Base-by-base conservation (phyloP, 2,888 invertebrate genomes). In the Luffia ferchaultella region DNA sequence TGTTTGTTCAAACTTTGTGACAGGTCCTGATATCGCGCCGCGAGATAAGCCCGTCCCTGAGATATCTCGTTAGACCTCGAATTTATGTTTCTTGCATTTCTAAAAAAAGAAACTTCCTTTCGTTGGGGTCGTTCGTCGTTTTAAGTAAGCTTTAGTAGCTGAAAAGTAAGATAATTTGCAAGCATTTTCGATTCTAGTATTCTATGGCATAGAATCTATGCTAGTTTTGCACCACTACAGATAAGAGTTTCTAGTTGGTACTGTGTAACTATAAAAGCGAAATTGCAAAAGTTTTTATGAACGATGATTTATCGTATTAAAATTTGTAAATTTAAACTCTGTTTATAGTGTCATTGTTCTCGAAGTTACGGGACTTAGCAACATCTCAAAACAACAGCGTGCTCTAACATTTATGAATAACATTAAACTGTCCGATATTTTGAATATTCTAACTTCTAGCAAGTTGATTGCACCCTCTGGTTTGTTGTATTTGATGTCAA, bases 261-360 rank as follows among this genome's bases (percentile, higher is more conserved):
- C n/a, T n/a, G n/a, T n/a, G n/a, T n/a, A n/a, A n/a, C n/a, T n/a
- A n/a, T n/a, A n/a, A n/a, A 42, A 19, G 45, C 50, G 20, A 47
- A 20, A 44, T 46, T 43, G 30, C 46, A 17, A 20, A 45, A 46
- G 46, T 50, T 46, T 12, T 45, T 9, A 16, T 45, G 42, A 45
- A 57, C 65, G 66, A 70, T 70, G 74, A 79, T 30, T 30, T 30
- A 30, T 30, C 12, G 30, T 30, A 30, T 30, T 30, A 30, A 30
- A 30, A 30, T 30, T 30, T 30, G 5, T 12, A 12, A 30, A 45
- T 30, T 30, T 3, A 30, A 30, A 30, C 30, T 30, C 30, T 30
- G 72, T 76, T 77, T n/a, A n/a, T n/a, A 73, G 75, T 75, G 73
- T 76, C 77, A 78, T 80, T 82, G 78, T 79, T 80, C 77, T 65